phyloP scores from a whole-genome alignment of 1,140 invertebrate species.

The Coboldia fuscipes region DNA sequence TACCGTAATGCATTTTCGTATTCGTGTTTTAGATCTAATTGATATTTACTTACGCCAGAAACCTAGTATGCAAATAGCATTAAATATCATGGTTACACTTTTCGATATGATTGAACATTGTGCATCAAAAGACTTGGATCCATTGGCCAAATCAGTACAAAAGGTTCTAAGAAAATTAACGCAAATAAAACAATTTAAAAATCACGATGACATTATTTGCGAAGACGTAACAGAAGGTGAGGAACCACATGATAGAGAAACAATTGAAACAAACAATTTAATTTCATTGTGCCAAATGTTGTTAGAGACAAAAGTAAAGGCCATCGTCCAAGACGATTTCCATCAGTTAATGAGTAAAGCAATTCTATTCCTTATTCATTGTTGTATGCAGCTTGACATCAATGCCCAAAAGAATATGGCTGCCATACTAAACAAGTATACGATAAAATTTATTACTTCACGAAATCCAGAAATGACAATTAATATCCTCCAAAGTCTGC shows the following conservation, averaged over 20 bases:
- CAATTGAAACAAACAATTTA: slow-evolving; percentile 29
- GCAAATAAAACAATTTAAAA: slow-evolving; percentile 33
- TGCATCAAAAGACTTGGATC: slow-evolving; percentile 35
- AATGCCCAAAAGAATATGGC: slow-evolving; percentile 2
- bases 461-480: slow-evolving; percentile 7
- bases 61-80: slow-evolving; percentile 34
- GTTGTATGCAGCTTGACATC: neutral
- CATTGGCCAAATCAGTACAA: slow-evolving; percentile 35
- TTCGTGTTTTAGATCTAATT: slow-evolving; percentile 43
- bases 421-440: slow-evolving; percentile 4
- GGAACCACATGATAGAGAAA: too few species aligned
- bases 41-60: slow-evolving; percentile 44
- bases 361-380: slow-evolving; percentile 5
- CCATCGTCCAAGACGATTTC: slow-evolving; percentile 3
- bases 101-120: slow-evolving; percentile 40
- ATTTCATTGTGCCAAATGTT: slow-evolving; percentile 23
- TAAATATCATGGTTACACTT: slow-evolving; percentile 42
- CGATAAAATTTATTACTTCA: slow-evolving; percentile 6
- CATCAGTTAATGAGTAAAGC: slow-evolving; percentile 8
- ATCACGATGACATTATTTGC: slow-evolving; percentile 30
- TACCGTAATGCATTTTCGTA: slow-evolving; percentile 41
- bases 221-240: too few species aligned
- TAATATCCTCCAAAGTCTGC: slow-evolving; percentile 6
- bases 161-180: slow-evolving; percentile 36
- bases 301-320: slow-evolving; percentile 6